Evolutionary conservation across 2,113 vertebrate species (phyloP), one percentile per base, ranked within the genome.

Genomic region (Epinephelus fuscoguttatus): DNA sequence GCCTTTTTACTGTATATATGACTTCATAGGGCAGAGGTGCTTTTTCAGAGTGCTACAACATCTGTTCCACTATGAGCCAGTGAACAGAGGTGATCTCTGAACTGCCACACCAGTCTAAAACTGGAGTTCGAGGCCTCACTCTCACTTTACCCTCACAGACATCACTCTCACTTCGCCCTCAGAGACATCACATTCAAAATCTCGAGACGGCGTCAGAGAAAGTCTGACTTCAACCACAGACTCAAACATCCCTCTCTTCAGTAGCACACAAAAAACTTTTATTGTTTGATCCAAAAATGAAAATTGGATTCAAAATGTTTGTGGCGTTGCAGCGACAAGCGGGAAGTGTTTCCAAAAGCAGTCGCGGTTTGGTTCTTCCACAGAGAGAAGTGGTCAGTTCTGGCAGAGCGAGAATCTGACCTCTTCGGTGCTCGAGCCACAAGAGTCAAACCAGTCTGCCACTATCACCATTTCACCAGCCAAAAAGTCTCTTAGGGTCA

Each of bases 41-140:
- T 64, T 89, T 87, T 90, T 75, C 67, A 77, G 18, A 23, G 61
- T n/a, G 66, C 50, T 53, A 75, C 72, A 82, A 80, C 68, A 61
- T 89, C 78, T 45, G 60, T 70, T 91, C 84, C 86, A 78, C 82
- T 81, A 70, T 33, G 30, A 81, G 75, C 40, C 73, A 1, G 40
- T 66, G 78, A 89, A 91, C 84, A 89, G 62, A 89, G 81, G 60
- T 80, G 69, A 84, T 74, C 75, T 86, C 66, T 90, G 87, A 75
- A 52, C 77, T 71, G 33, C 6, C n/a, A 80, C 80, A 64, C 71
- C 57, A 69, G 72, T 11, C 10, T 78, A 33, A 80, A 78, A 62
- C 15, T 62, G 47, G 12, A 82, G 56, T 69, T 59, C 77, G 30
- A 64, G 50, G 69, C 56, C 33, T 60, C 18, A 0, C 47, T 56